phyloP scores from a whole-genome alignment of 2,888 invertebrate species.

The Drosophila imparisetae region DNA sequence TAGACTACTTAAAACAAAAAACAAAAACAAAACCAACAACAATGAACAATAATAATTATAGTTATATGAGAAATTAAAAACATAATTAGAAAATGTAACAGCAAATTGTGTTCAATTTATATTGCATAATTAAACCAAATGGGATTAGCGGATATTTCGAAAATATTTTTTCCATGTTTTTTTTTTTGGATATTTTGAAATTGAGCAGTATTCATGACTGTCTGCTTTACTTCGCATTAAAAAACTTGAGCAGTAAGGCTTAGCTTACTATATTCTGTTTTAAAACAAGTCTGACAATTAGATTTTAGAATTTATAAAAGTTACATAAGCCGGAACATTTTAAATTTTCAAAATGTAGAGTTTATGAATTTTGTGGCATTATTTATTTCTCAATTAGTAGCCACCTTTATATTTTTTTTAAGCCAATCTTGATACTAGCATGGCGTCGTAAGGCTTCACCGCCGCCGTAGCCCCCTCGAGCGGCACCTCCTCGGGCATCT shows the following conservation, averaged over 20 bases:
- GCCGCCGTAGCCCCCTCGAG: conserved; percentile 92
- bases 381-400: background rate
- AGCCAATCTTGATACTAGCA: conserved; percentile 86
- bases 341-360: conserved; percentile 4
- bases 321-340: background rate
- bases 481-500: conserved; percentile 88
- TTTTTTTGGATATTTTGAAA: background rate
- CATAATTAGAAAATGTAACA: conserved; percentile 58
- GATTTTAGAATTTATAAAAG: background rate
- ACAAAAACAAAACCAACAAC: conserved; percentile 44
- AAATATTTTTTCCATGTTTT: background rate
- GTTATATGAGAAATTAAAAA: conserved; percentile 51
- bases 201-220: background rate
- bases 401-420: background rate
- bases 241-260: background rate
- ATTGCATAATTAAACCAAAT: conserved; percentile 27
- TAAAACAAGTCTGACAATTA: background rate
- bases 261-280: background rate
- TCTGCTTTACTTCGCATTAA: conserved; percentile 1
- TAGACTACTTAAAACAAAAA: conserved; percentile 56
- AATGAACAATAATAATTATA: conserved; percentile 74
- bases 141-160: conserved; percentile 32
- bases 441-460: conserved; percentile 89
- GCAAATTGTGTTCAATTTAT: conserved; percentile 34
- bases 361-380: background rate